Evolutionary conservation across 2,113 vertebrate species (phyloP).

Genomic region (Peucedramus taeniatus): DNA sequence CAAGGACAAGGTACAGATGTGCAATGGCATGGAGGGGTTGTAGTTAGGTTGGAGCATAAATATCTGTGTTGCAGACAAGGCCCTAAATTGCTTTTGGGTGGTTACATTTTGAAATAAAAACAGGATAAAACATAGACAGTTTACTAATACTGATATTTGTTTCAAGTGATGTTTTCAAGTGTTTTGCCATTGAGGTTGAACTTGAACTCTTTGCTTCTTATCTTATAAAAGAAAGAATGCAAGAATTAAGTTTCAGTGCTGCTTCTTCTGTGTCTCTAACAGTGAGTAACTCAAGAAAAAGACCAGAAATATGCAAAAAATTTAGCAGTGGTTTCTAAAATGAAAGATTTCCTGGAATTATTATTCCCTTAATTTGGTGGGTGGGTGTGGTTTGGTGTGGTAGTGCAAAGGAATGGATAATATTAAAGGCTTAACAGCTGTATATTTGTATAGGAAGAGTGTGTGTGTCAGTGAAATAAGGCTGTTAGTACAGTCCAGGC

Average conservation of each 20-base stretch:
- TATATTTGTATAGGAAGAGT: neutral
- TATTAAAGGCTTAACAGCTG: neutral
- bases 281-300: neutral
- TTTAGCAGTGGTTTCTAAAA: neutral
- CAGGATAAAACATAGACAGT: neutral
- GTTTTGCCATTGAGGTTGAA: neutral
- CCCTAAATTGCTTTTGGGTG: neutral
- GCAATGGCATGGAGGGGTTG: neutral
- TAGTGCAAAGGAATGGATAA: neutral
- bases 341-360: slow-evolving; percentile 40
- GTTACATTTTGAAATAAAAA: neutral
- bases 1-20: neutral
- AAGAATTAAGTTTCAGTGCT: neutral
- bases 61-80: neutral
- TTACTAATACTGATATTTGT: neutral
- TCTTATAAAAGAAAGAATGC: neutral
- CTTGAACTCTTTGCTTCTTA: neutral
- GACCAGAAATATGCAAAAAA: slow-evolving; percentile 14
- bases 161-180: neutral
- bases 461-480: neutral
- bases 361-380: neutral
- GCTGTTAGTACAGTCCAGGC: neutral
- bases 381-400: slow-evolving; percentile 9
- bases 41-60: neutral
- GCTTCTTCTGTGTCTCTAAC: neutral